Evolutionary conservation across 2,797 vertebrate genomes (phyloP), one percentile per base, ranked within the genome.

Genomic region (Sebastes variabilis): DNA sequence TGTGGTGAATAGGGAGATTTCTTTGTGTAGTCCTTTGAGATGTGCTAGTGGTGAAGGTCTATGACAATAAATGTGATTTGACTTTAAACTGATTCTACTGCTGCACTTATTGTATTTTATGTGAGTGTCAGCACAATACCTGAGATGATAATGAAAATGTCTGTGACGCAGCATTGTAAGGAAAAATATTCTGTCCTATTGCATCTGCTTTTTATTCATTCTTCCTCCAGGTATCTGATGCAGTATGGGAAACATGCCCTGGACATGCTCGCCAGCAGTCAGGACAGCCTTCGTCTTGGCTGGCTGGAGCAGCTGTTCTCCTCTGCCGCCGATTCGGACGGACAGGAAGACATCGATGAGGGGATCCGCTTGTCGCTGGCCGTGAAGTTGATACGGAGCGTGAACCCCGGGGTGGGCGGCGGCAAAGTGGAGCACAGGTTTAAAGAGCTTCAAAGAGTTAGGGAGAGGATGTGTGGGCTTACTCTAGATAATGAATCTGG

Each of bases 191-290:
- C 8, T 75, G 20, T 74, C 42, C 4, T 24, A 6, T 42, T 61
- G 3, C n/a, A 61, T 68, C 6, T 29, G 25, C 27, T 9, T 14
- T 9, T 13, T 16, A 6, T 56, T 14, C 3, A 13, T 42, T 73
- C 20, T 62, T 27, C 25, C 66, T 71, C 18, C 69, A 95, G 94
- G 86, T 96, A 96, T 81, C 82, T 96, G 81, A 89, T 94, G 88
- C 94, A 94, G 80, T 98, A 99, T 0, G 97, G 97, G 68, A 98
- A 97, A 72, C 97, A 98, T 65, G 97, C 98, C 66, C 90, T 99
- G 22, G 97, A 98, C 93, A 97, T 98, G 96, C 95, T 98, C 27
- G 97, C 97, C 92, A 98, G 96, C 94, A 97, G 96, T 85, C 97
- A 98, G 87, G 96, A 98, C 94, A 97, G 96, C 83, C 97, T 99